phyloP scores from a whole-genome alignment of 1,140 invertebrate genomes.

The Orchestia grillus region DNA sequence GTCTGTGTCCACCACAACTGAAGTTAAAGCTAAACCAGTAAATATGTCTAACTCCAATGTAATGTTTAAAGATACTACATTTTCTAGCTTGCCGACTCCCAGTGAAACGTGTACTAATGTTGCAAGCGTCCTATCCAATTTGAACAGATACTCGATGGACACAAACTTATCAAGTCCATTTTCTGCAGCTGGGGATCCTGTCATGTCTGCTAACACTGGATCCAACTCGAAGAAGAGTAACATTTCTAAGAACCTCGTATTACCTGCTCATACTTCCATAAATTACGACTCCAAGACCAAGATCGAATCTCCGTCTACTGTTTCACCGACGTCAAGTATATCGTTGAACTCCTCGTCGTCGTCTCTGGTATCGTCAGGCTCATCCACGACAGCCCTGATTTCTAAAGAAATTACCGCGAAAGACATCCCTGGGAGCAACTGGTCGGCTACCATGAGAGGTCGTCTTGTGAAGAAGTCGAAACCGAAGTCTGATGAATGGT shows the following conservation, averaged over 20 bases:
- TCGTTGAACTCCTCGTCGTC: background rate
- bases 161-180: background rate
- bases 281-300: background rate
- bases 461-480: background rate
- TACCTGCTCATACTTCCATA: background rate
- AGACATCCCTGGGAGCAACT: background rate
- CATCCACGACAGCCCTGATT: background rate
- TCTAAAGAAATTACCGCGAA: background rate
- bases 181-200: background rate
- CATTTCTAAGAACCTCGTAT: background rate
- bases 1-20: background rate
- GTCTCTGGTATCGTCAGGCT: background rate
- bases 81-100: background rate
- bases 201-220: background rate
- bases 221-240: background rate
- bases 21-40: background rate
- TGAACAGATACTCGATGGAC: background rate
- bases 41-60: background rate
- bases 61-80: background rate
- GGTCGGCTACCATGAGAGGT: background rate
- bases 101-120: background rate
- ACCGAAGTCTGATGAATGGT: background rate
- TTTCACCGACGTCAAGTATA: background rate
- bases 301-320: background rate
- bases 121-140: background rate